Evolutionary conservation across 1,140 invertebrate genomes (phyloP).

Genomic region (Ridgeia piscesae): DNA sequence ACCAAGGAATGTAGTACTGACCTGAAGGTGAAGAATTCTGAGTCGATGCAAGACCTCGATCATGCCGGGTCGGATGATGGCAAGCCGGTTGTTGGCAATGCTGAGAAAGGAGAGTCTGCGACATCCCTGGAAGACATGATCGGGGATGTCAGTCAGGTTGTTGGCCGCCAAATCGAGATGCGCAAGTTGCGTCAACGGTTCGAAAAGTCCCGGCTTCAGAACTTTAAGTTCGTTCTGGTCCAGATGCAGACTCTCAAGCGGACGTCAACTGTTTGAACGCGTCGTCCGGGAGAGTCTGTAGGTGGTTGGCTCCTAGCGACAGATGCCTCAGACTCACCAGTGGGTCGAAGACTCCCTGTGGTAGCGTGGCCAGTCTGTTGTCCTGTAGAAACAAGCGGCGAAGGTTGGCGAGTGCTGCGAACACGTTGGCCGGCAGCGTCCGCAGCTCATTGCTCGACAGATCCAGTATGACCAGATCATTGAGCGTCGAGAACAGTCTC

Average conservation of each 20-base stretch:
- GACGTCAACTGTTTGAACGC: neutral
- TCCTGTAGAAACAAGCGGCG: neutral
- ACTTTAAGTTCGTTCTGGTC: neutral
- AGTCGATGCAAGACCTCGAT: conserved; percentile 3
- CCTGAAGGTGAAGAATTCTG: neutral
- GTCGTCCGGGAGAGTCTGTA: neutral
- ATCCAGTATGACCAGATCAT: neutral
- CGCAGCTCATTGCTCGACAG: neutral
- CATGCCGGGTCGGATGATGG: neutral
- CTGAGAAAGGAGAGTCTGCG: neutral
- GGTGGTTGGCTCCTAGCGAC: neutral
- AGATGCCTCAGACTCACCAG: neutral
- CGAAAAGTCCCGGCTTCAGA: neutral
- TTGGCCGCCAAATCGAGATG: conserved; percentile 8
- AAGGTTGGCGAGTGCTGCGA: neutral
- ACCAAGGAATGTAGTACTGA: neutral
- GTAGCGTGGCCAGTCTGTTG: neutral
- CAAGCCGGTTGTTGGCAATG: conserved; percentile 2
- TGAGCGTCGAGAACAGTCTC: neutral
- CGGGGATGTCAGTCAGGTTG: neutral
- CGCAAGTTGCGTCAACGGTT: neutral
- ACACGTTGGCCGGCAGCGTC: neutral
- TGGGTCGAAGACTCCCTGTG: neutral
- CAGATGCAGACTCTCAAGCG: neutral
- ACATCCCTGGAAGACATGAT: neutral